Evolutionary conservation across 2,888 invertebrate genomes (phyloP).

Genomic region (Agrotis segetum): DNA sequence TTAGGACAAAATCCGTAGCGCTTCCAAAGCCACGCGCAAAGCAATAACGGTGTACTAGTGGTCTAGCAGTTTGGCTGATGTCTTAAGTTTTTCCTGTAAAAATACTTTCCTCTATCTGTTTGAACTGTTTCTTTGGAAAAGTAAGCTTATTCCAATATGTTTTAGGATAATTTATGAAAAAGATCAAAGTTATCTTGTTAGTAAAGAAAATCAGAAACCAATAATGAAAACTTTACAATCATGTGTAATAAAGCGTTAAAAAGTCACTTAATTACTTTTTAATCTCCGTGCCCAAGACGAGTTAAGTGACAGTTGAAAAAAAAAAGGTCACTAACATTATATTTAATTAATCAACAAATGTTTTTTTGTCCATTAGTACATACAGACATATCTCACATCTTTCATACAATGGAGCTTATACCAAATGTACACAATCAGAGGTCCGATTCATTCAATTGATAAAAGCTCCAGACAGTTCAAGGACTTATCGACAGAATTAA

Average conservation of each 20-base stretch:
- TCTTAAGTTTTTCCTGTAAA: slow-evolving; percentile 7
- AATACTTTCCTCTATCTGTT: not conserved
- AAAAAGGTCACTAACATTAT: too few relatives aligned
- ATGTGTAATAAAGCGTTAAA: too few relatives aligned
- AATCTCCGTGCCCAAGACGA: too few relatives aligned
- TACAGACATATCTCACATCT: too few relatives aligned
- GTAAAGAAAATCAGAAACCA: too few relatives aligned
- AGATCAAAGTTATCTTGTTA: too few relatives aligned
- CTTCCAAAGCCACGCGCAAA: not conserved
- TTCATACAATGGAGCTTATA: not conserved
- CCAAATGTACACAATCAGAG: not conserved
- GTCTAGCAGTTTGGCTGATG: not conserved
- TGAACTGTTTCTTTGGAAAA: not conserved
- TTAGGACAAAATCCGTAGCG: slow-evolving; percentile 14
- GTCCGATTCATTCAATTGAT: slow-evolving; percentile 14
- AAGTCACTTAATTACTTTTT: too few relatives aligned
- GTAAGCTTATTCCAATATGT: not conserved
- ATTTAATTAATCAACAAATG: too few relatives aligned
- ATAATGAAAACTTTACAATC: too few relatives aligned
- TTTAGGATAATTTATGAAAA: too few relatives aligned
- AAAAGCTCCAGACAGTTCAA: slow-evolving; percentile 12
- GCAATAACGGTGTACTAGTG: slow-evolving; percentile 18
- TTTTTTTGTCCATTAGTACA: too few relatives aligned
- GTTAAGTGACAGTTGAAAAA: too few relatives aligned
- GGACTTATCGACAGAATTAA: slow-evolving; percentile 4